Percentiles rank a stretch among this genome's conserved stretches.
These are phyloP conservation scores for Chloropsis cyanopogon DNA, from an alignment of 2,113 vertebrate genomes.

Conservation along the genomic window DNA sequence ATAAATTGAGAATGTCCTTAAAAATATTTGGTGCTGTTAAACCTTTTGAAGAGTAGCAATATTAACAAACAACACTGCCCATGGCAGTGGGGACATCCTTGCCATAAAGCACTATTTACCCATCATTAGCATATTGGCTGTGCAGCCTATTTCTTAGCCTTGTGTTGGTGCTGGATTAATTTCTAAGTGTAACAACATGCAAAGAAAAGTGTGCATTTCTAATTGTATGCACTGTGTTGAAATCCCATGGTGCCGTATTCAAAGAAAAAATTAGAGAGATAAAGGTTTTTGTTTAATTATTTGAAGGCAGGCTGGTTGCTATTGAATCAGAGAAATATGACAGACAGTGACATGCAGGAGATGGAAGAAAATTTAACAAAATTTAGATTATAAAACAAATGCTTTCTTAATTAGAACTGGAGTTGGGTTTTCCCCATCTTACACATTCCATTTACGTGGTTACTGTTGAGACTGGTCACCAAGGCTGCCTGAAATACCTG, in stretches of 20 bases:
- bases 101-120: background rate
- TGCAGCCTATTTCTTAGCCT: background rate
- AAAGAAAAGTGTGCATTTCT: background rate
- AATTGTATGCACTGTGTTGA: background rate
- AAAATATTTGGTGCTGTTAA: conserved; percentile 30
- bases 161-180: conserved; percentile 14
- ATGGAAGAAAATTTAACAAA: conserved; percentile 34
- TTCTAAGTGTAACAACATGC: background rate
- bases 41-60: background rate
- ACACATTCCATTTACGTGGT: conserved; percentile 81
- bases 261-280: background rate
- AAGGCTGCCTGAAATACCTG: conserved; percentile 73
- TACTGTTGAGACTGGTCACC: conserved; percentile 80
- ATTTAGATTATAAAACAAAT: conserved; percentile 20
- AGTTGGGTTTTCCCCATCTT: background rate
- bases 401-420: conserved; percentile 30
- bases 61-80: background rate
- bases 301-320: conserved; percentile 24
- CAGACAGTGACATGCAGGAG: conserved; percentile 24
- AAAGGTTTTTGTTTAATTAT: conserved; percentile 39
- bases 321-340: conserved; percentile 40
- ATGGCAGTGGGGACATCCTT: background rate
- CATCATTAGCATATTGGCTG: background rate
- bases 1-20: conserved; percentile 1
- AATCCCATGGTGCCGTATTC: conserved; percentile 14